phyloP scores from a whole-genome alignment of 2,797 vertebrate genomes.

The Tenualosa thibaudeaui region DNA sequence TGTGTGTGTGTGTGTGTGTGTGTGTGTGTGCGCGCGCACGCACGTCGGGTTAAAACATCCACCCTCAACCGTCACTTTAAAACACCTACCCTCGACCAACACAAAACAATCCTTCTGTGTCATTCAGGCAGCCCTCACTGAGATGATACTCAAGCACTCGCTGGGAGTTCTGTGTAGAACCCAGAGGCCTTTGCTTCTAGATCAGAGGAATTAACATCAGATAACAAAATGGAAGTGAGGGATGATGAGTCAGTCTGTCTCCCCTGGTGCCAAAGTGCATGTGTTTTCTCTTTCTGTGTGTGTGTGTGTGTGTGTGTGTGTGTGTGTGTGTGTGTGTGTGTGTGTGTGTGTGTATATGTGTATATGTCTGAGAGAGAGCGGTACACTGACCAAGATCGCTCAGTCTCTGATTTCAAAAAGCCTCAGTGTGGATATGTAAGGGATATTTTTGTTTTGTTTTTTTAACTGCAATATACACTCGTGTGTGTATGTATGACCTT shows the following conservation, averaged over 20 bases:
- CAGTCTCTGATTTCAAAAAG: background rate
- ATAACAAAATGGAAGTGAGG: background rate
- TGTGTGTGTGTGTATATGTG: background rate
- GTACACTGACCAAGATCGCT: slow-evolving; percentile 11
- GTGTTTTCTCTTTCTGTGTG: background rate
- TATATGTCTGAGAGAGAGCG: background rate
- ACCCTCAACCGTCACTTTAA: background rate
- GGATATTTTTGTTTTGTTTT: background rate
- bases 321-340: background rate
- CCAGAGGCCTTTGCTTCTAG: background rate
- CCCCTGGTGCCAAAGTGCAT: slow-evolving; percentile 14
- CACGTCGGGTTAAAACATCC: background rate
- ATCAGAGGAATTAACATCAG: background rate
- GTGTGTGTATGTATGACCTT: background rate
- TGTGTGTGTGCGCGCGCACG: too few relatives aligned
- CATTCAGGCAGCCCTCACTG: background rate
- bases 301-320: background rate
- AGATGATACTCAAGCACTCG: background rate
- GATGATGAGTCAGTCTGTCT: background rate
- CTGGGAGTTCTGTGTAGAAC: background rate
- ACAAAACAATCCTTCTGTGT: background rate
- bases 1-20: too few relatives aligned
- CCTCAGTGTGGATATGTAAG: slow-evolving; percentile 16
- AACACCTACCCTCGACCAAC: background rate
- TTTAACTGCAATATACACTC: background rate